These are phyloP conservation scores for Ptychobarbus kaznakovi DNA, from an alignment of 2,797 vertebrate species.

Conservation along the genomic window DNA sequence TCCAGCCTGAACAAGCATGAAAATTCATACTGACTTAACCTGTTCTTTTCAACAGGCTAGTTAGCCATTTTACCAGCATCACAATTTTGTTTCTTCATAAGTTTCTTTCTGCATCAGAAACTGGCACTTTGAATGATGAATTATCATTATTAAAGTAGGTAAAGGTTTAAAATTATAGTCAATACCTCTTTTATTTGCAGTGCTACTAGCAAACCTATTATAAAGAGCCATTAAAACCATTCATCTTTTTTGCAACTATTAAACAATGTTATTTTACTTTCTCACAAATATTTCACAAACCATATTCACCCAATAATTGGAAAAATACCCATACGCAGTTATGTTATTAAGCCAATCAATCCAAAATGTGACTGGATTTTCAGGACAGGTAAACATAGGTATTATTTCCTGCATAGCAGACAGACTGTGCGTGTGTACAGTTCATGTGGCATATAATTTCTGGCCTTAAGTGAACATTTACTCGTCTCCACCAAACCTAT, in stretches of 20 bases:
- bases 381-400: slow-evolving; percentile 64
- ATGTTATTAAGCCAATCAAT: slow-evolving; percentile 57
- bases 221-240: not conserved
- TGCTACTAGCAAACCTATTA: not conserved
- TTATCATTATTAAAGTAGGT: slow-evolving; percentile 17
- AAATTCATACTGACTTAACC: not conserved
- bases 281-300: slow-evolving; percentile 14
- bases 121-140: slow-evolving; percentile 17
- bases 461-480: slow-evolving; percentile 66
- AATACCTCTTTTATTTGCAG: slow-evolving; percentile 9
- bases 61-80: not conserved
- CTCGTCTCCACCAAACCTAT: slow-evolving; percentile 58
- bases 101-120: not conserved
- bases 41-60: not conserved
- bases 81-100: not conserved
- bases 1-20: not conserved
- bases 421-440: slow-evolving; percentile 63
- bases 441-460: slow-evolving; percentile 65
- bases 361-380: slow-evolving; percentile 59
- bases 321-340: slow-evolving; percentile 39
- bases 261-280: not conserved
- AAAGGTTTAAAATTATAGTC: slow-evolving; percentile 5
- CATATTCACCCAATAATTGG: slow-evolving; percentile 47
- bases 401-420: slow-evolving; percentile 67
- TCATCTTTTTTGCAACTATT: not conserved